phyloP scores from a whole-genome alignment of 2,113 vertebrate species.

The Eclectus roratus region DNA sequence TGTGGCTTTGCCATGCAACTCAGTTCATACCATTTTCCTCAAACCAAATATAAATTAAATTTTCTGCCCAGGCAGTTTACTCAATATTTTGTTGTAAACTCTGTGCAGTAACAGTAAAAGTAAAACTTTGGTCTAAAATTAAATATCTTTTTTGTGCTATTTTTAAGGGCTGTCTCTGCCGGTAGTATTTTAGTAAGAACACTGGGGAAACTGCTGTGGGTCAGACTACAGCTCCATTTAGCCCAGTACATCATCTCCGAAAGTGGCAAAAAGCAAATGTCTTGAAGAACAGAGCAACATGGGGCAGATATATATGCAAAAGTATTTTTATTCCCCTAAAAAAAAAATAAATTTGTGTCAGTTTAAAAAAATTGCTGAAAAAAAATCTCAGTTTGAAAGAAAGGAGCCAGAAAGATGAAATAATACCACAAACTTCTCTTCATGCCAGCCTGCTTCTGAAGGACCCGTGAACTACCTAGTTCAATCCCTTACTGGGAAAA shows the following conservation, averaged over 20 bases:
- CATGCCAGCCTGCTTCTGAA: not conserved
- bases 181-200: not conserved
- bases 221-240: not conserved
- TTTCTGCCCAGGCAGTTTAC: not conserved
- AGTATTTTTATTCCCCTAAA: not conserved
- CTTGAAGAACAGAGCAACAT: not conserved
- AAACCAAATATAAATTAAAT: not conserved
- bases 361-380: conserved; percentile 14
- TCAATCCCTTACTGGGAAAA: not conserved
- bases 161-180: not conserved
- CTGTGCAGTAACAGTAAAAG: not conserved
- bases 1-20: not conserved
- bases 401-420: not conserved
- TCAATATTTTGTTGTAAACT: not conserved
- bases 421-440: not conserved
- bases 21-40: not conserved
- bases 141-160: not conserved
- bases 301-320: not conserved
- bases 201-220: not conserved
- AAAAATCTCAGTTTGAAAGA: not conserved
- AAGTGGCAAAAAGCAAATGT: not conserved
- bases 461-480: not conserved
- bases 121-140: not conserved
- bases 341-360: not conserved
- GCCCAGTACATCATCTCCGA: not conserved